phyloP scores from a whole-genome alignment of 2,888 invertebrate genomes.

The Temnothorax ravouxi region DNA sequence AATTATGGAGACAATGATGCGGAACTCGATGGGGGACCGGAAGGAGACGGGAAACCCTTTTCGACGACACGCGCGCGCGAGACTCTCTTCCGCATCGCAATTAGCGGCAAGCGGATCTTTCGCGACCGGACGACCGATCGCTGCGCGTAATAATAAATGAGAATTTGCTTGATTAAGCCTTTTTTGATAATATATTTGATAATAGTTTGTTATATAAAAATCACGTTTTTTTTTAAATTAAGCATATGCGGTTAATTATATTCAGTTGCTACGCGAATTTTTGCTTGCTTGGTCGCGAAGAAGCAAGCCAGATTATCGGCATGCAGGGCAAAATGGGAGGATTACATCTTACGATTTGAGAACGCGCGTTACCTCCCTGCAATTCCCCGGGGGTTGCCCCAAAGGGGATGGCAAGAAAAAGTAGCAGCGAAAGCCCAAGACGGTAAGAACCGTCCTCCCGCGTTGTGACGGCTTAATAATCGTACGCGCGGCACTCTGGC shows the following conservation, averaged over 20 bases:
- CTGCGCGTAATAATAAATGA: slow-evolving; percentile 29
- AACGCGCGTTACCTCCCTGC: slow-evolving; percentile 29
- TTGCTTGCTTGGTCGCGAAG: neutral
- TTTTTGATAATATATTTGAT: neutral
- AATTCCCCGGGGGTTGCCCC: slow-evolving; percentile 29
- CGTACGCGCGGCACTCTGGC: slow-evolving; percentile 56
- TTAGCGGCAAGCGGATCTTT: slow-evolving; percentile 65
- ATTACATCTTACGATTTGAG: slow-evolving; percentile 25
- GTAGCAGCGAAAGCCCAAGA: slow-evolving; percentile 45
- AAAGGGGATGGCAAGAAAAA: slow-evolving; percentile 50
- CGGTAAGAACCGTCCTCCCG: slow-evolving; percentile 65
- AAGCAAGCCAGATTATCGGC: slow-evolving; percentile 17
- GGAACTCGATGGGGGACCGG: slow-evolving; percentile 75
- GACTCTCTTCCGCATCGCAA: slow-evolving; percentile 75
- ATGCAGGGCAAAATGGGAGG: neutral
- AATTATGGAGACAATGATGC: slow-evolving; percentile 82
- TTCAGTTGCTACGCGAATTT: neutral
- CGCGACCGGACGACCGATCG: slow-evolving; percentile 66
- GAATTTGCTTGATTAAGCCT: neutral
- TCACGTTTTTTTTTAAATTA: neutral
- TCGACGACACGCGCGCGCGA: slow-evolving; percentile 56
- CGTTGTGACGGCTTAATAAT: slow-evolving; percentile 80
- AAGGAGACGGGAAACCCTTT: slow-evolving; percentile 68
- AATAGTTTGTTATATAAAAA: neutral
- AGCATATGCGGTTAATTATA: neutral